Percentiles rank a stretch among this genome's conserved stretches.
Conservation (phyloP, 2,113 vertebrate species). For the Bubo blakistoni region DNA sequence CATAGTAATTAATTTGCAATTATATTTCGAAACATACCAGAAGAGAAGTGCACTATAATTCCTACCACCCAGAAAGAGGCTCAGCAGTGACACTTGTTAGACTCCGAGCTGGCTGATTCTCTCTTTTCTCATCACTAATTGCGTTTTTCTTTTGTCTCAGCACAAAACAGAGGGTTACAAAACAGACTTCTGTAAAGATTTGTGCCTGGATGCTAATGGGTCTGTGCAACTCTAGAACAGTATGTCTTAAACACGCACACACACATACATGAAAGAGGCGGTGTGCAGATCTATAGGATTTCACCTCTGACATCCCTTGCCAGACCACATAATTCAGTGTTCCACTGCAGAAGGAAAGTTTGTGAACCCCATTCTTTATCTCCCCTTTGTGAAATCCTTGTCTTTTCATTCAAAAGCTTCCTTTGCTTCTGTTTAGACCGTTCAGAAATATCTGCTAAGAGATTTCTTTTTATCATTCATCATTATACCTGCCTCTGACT, state of each 20-base stretch:
- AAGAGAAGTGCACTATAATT: conserved; percentile 56
- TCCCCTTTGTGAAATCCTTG: neutral
- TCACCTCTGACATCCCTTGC: neutral
- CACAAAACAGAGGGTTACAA: conserved; percentile 9
- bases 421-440: neutral
- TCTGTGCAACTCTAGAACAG: neutral
- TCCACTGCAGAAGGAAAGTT: neutral
- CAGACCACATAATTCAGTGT: neutral
- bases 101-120: conserved; percentile 25
- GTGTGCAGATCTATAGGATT: neutral
- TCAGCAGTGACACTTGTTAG: conserved; percentile 41
- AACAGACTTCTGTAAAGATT: conserved; percentile 4
- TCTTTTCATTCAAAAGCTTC: neutral
- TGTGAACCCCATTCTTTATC: neutral
- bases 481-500: neutral
- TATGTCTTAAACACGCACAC: neutral
- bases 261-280: neutral
- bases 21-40: conserved; percentile 21
- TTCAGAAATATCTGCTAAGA: neutral
- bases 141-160: conserved; percentile 31
- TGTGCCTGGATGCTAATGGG: neutral
- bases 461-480: neutral
- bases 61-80: conserved; percentile 45
- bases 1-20: conserved; percentile 55
- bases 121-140: conserved; percentile 20